A percentile compares a stretch with the other conserved stretches of the same genome.
These are phyloP conservation scores for Graptemys geographica DNA, from an alignment of 2,797 vertebrate species.

Conservation along the genomic window DNA sequence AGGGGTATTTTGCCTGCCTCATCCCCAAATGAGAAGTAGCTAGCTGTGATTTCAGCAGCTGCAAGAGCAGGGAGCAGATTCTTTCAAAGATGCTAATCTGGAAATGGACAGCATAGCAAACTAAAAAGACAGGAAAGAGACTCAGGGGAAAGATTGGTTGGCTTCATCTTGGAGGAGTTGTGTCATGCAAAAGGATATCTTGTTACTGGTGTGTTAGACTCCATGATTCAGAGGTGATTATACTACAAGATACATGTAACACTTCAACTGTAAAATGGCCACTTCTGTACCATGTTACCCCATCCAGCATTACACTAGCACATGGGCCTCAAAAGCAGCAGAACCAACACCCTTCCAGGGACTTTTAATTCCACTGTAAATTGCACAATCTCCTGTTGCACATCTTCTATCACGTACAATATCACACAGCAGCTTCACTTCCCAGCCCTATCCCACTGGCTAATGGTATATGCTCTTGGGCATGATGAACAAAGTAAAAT, in stretches of 20 bases:
- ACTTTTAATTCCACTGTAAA: not conserved
- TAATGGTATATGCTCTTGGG: not conserved
- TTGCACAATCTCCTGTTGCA: not conserved
- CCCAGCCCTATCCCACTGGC: not conserved
- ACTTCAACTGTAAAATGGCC: not conserved
- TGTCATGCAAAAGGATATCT: not conserved
- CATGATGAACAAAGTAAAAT: not conserved
- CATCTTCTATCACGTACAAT: not conserved
- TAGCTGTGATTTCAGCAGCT: not conserved
- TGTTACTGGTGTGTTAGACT: not conserved
- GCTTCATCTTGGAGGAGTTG: not conserved
- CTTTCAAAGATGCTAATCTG: not conserved
- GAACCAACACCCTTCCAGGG: not conserved
- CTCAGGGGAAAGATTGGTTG: not conserved
- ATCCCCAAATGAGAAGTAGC: not conserved
- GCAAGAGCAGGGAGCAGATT: not conserved
- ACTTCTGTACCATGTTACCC: not conserved
- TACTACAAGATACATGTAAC: not conserved
- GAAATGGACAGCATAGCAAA: not conserved
- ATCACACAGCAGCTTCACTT: not conserved
- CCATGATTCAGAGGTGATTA: not conserved
- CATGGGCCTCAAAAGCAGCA: not conserved
- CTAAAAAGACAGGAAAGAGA: not conserved
- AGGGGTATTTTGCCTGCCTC: not conserved
- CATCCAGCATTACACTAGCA: not conserved